Percentiles rank a stretch among this genome's conserved stretches.
Evolutionary conservation across 2,797 vertebrate species (phyloP).

Genomic region (Diplodus sargus): DNA sequence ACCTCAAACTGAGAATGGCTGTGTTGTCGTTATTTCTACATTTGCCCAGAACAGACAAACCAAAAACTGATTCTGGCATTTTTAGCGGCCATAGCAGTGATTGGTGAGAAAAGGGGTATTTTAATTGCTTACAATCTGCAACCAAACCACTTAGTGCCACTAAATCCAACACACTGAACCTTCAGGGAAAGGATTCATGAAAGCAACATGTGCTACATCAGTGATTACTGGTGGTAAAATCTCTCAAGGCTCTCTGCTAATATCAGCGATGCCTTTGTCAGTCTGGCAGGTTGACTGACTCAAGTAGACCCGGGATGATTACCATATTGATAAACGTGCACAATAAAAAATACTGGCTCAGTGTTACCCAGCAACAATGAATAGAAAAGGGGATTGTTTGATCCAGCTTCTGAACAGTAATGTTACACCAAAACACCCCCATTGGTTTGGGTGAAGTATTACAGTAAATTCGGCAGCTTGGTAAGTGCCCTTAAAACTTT

Average conservation of each 20-base stretch:
- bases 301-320: background rate
- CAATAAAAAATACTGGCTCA: background rate
- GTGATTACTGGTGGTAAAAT: background rate
- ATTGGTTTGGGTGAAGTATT: background rate
- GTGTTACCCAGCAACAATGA: background rate
- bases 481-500: too few species aligned
- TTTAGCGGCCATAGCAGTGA: too few species aligned
- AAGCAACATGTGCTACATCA: background rate
- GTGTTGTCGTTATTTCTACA: too few species aligned
- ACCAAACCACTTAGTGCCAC: too few species aligned
- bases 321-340: background rate
- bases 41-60: too few species aligned
- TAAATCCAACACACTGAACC: too few species aligned
- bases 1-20: too few species aligned
- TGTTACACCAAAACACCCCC: background rate
- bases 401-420: background rate
- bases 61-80: too few species aligned
- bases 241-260: background rate
- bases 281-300: slow-evolving; percentile 2
- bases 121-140: too few species aligned
- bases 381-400: background rate
- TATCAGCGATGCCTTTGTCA: background rate
- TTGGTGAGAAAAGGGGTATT: too few species aligned
- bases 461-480: too few species aligned
- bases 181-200: background rate